These are phyloP conservation scores for Pelusios castaneus DNA, from an alignment of 2,113 vertebrate species.

Conservation along the genomic window DNA sequence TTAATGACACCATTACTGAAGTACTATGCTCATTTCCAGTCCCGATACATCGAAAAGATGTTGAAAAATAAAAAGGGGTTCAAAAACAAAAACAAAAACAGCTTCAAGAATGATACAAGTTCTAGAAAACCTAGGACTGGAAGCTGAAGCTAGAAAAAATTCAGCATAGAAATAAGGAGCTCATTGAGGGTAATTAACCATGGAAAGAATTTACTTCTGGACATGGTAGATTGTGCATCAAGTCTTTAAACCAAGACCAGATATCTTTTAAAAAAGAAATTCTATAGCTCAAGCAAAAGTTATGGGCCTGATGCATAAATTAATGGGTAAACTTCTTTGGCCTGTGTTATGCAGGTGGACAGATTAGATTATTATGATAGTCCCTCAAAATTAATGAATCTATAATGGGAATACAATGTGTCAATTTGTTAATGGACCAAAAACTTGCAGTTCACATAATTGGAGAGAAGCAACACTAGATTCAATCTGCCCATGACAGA, in stretches of 20 bases:
- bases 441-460: neutral
- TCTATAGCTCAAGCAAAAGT: neutral
- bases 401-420: neutral
- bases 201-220: accelerated
- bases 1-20: neutral
- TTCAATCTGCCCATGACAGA: conserved; percentile 6
- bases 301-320: neutral
- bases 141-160: neutral
- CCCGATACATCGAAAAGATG: neutral
- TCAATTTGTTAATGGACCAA: neutral
- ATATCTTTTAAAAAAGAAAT: neutral
- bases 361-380: neutral
- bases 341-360: neutral
- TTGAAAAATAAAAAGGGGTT: neutral
- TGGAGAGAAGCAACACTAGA: neutral
- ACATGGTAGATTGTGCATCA: neutral
- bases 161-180: neutral
- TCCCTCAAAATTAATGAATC: neutral
- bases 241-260: neutral
- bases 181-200: neutral
- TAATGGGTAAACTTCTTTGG: neutral
- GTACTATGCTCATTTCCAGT: neutral
- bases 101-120: neutral
- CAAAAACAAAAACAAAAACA: neutral
- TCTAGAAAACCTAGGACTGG: neutral